Percentiles rank a stretch among this genome's conserved stretches.
These are phyloP conservation scores for Xestoiulus laeticollis DNA, from an alignment of 2,888 invertebrate genomes.

Conservation along the genomic window DNA sequence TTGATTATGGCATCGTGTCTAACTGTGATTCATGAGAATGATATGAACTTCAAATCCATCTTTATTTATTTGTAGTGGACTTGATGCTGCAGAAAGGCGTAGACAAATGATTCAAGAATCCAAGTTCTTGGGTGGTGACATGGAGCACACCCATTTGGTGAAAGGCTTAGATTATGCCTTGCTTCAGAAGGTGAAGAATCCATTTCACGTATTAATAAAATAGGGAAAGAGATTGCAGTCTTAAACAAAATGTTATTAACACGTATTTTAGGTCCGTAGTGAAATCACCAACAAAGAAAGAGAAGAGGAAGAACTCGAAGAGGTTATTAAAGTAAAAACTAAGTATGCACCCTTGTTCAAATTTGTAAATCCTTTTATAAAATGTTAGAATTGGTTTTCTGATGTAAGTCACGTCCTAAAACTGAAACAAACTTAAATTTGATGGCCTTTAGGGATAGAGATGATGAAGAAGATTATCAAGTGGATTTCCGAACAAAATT, in stretches of 20 bases:
- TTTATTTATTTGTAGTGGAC: conserved; percentile 63
- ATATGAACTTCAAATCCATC: too few species aligned
- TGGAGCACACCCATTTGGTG: conserved; percentile 99
- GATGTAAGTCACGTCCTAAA: too few species aligned
- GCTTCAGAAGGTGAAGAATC: conserved; percentile 79
- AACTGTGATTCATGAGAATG: too few species aligned
- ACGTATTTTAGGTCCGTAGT: conserved; percentile 70
- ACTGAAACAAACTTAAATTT: conserved; percentile 50
- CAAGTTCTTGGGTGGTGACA: conserved; percentile 99
- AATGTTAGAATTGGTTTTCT: too few species aligned
- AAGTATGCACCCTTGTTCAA: background rate
- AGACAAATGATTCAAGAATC: conserved; percentile 97
- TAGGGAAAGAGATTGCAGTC: background rate
- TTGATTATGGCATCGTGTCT: too few species aligned
- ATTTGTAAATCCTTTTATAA: too few species aligned
- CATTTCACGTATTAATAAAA: too few species aligned
- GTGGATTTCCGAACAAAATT: conserved; percentile 84
- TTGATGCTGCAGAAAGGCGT: conserved; percentile 93
- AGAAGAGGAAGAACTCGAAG: conserved; percentile 82
- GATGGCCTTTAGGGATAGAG: conserved; percentile 62
- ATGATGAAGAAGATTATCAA: conserved; percentile 74
- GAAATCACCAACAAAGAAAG: conserved; percentile 84
- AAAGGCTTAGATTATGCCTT: conserved; percentile 95
- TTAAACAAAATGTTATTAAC: conserved; percentile 61
- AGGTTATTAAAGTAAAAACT: conserved; percentile 70